Evolutionary conservation across 2,888 invertebrate species (phyloP).

Genomic region (Darwinula stevensoni): DNA sequence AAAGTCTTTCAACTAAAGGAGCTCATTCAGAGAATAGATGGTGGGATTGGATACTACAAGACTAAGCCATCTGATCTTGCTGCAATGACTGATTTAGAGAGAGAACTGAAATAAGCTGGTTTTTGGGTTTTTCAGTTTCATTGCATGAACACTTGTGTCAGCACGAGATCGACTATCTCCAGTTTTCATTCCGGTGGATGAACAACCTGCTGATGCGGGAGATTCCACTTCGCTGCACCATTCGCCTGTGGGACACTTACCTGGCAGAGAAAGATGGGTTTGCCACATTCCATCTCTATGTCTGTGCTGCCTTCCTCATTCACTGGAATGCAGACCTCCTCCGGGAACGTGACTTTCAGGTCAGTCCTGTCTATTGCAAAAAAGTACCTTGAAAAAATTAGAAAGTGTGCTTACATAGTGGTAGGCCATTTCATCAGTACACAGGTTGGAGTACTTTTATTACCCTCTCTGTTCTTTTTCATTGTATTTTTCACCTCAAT

Average conservation of each 20-base stretch:
- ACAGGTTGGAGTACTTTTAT: too few relatives aligned
- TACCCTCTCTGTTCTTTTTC: too few relatives aligned
- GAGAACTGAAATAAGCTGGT: background rate
- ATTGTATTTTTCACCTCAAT: too few relatives aligned
- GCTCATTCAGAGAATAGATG: conserved; percentile 77
- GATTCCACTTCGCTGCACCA: conserved; percentile 81
- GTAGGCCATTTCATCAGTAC: too few relatives aligned
- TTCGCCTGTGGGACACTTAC: conserved; percentile 96
- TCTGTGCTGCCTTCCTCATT: conserved; percentile 92
- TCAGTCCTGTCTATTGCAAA: too few relatives aligned
- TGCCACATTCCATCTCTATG: conserved; percentile 88
- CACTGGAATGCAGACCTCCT: conserved; percentile 73
- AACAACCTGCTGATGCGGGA: conserved; percentile 94
- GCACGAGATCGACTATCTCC: conserved; percentile 89
- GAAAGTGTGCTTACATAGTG: too few relatives aligned
- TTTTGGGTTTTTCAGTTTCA: conserved; percentile 25
- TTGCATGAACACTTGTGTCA: conserved; percentile 69
- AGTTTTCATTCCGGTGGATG: conserved; percentile 99
- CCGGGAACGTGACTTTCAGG: conserved; percentile 83
- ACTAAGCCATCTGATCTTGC: conserved; percentile 3
- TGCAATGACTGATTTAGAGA: background rate
- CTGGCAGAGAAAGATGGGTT: conserved; percentile 84
- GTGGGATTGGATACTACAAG: conserved; percentile 19
- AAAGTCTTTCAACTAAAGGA: conserved; percentile 90
- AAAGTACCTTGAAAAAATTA: conserved; percentile 1